phyloP scores from a whole-genome alignment of 1,140 invertebrate species.

The Megalonaias nervosa region DNA sequence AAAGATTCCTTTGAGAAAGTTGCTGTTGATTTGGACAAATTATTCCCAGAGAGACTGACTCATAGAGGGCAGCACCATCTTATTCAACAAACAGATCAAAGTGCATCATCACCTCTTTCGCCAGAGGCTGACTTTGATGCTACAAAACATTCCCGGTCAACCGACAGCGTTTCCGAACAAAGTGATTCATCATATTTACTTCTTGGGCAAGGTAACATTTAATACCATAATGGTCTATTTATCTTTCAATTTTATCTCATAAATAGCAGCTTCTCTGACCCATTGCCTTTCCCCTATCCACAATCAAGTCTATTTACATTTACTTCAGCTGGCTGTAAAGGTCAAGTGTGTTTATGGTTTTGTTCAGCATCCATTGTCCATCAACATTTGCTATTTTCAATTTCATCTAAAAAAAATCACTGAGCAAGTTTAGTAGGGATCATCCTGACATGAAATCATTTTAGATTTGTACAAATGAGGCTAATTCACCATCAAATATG shows the following conservation, averaged over 20 bases:
- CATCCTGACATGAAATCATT: no score
- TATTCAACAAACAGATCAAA: conserved; percentile 33
- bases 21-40: conserved; percentile 64
- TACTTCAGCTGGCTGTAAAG: no score
- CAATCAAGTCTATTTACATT: no score
- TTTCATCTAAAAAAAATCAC: no score
- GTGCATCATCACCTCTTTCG: conserved; percentile 37
- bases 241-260: not conserved
- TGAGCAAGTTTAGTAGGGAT: no score
- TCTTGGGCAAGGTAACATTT: conserved; percentile 18
- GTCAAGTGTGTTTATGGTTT: no score
- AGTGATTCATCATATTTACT: conserved; percentile 55
- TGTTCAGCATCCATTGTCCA: no score
- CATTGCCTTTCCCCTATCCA: no score
- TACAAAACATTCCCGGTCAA: conserved; percentile 46
- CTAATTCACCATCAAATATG: no score
- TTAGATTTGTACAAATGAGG: no score
- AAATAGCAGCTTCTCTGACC: not conserved
- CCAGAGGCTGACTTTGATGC: conserved; percentile 66
- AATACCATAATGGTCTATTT: not conserved
- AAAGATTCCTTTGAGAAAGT: conserved; percentile 66
- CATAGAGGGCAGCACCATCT: conserved; percentile 59
- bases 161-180: conserved; percentile 45
- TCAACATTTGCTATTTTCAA: no score
- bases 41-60: conserved; percentile 67